A percentile compares a stretch with the other conserved stretches of the same genome.
Evolutionary conservation across 1,140 invertebrate genomes (phyloP).

Genomic region (Rhynchophorus ferrugineus): DNA sequence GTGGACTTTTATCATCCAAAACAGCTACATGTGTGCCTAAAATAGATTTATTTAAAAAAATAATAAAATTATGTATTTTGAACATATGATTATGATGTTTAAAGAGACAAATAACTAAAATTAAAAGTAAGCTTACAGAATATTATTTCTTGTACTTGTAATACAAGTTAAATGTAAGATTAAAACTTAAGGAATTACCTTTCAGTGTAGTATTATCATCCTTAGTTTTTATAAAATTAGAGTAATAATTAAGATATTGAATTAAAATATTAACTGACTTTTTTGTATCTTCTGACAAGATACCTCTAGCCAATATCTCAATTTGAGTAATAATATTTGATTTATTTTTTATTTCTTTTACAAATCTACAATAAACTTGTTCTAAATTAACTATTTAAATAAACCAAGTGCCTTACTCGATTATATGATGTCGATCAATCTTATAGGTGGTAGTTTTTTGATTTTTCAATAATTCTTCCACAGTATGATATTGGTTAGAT

Average conservation of each 20-base stretch:
- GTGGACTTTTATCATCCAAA: slow-evolving; percentile 24
- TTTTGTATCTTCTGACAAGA: slow-evolving; percentile 31
- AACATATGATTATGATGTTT: too few relatives aligned
- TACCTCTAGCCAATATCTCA: slow-evolving; percentile 28
- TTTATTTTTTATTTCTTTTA: slow-evolving; percentile 27
- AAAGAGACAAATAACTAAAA: too few relatives aligned
- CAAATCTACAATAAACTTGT: slow-evolving; percentile 27
- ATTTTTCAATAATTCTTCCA: neutral
- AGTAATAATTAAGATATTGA: slow-evolving; percentile 34
- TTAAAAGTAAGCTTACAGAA: too few relatives aligned
- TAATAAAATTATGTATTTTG: too few relatives aligned
- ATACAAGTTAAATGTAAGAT: too few relatives aligned
- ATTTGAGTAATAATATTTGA: slow-evolving; percentile 31
- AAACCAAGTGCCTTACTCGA: slow-evolving; percentile 6
- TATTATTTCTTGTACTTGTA: too few relatives aligned
- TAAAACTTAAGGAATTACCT: too few relatives aligned
- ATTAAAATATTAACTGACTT: slow-evolving; percentile 20
- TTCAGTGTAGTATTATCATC: too few relatives aligned
- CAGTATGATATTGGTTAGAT: neutral
- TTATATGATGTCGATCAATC: slow-evolving; percentile 1
- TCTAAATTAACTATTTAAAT: too few relatives aligned
- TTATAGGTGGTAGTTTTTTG: too few relatives aligned
- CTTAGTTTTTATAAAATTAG: slow-evolving; percentile 30
- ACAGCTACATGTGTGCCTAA: slow-evolving; percentile 22
- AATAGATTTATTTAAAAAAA: too few relatives aligned